Base-by-base conservation (phyloP, 37 sponge, comb jelly and placozoan species). In the Petrosia ficiformis region DNA sequence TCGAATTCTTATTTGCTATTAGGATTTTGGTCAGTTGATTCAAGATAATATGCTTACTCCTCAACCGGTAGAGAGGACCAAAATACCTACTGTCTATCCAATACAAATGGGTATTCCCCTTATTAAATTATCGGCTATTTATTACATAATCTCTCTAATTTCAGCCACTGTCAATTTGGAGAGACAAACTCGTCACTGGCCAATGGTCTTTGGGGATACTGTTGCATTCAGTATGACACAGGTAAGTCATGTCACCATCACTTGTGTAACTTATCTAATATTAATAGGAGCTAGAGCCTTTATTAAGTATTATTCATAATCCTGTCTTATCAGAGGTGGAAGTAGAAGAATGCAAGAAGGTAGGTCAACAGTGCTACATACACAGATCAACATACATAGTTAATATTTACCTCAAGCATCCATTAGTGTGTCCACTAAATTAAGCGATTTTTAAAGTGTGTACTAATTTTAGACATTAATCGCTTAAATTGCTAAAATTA, bases 1-100 rank as follows among this genome's bases (percentile, higher is more conserved):
- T 65, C 34, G 29, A 28, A n/a, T 77, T 34, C 32, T 5, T 10
- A 48, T 16, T 73, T 3, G 3, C 5, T 26, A 30, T 1, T 32
- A 94, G 94, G 94, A 94, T 44, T 90, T 94, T 71, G 87, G 79
- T 59, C 70, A 90, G 54, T 31, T 94, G 61, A 93, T 90, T 63
- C 31, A 42, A 35, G 73, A 65, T 38, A 82, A 83, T 39, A 58
- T 58, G 30, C 73, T 93, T 0, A 56, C 32, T 2, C 90, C 92
- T 43, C 57, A 65, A 28, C 82, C 78, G 26, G 79, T 84, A 43
- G 74, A 80, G 57, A 70, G 89, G 60, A 85, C 93, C 11, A 72
- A 85, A 39, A 75, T 84, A 3, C 89, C 84, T 4, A 33, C 65
- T 3, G 43, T 68, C 63, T 76, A 56, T 35, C 87, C 86, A 25